phyloP scores from a whole-genome alignment of 1,140 invertebrate genomes.

The Caenorhabditis brenneri region DNA sequence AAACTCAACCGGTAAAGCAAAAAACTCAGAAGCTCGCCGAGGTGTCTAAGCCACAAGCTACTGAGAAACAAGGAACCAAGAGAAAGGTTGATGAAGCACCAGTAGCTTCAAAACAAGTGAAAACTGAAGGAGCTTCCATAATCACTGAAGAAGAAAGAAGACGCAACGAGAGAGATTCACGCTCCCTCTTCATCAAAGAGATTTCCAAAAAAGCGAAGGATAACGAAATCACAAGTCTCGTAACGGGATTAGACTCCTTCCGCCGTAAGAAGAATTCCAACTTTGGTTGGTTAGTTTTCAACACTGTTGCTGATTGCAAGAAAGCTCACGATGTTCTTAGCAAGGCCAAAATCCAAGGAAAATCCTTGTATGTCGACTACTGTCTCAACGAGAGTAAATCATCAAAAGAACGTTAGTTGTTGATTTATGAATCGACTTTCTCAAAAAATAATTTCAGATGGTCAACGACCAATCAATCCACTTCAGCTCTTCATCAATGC shows the following conservation, averaged over 20 bases:
- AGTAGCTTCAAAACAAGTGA: conserved; percentile 8
- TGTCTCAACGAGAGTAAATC: conserved; percentile 49
- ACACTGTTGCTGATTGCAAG: conserved; percentile 48
- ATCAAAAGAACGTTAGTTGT: background rate
- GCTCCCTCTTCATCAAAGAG: conserved; percentile 54
- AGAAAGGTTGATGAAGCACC: conserved; percentile 38
- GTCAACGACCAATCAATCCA: conserved; percentile 47
- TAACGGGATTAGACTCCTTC: conserved; percentile 45
- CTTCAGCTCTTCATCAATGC: conserved; percentile 48
- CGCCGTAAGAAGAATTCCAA: conserved; percentile 40
- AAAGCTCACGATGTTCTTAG: conserved; percentile 47
- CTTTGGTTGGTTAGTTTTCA: conserved; percentile 54
- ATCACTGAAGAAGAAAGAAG: conserved; percentile 48
- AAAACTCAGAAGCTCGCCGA: background rate
- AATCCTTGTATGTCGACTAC: conserved; percentile 49
- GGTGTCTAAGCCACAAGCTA: background rate
- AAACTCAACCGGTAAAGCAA: background rate
- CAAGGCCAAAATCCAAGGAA: conserved; percentile 45
- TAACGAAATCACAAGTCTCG: conserved; percentile 36
- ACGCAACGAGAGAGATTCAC: conserved; percentile 46
- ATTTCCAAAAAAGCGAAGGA: conserved; percentile 44
- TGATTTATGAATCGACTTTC: background rate
- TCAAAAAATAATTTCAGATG: conserved; percentile 3
- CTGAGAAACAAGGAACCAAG: conserved; percentile 19
- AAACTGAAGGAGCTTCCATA: conserved; percentile 24